Evolutionary conservation across 2,797 vertebrate species (phyloP).

Genomic region (Paguma larvata): DNA sequence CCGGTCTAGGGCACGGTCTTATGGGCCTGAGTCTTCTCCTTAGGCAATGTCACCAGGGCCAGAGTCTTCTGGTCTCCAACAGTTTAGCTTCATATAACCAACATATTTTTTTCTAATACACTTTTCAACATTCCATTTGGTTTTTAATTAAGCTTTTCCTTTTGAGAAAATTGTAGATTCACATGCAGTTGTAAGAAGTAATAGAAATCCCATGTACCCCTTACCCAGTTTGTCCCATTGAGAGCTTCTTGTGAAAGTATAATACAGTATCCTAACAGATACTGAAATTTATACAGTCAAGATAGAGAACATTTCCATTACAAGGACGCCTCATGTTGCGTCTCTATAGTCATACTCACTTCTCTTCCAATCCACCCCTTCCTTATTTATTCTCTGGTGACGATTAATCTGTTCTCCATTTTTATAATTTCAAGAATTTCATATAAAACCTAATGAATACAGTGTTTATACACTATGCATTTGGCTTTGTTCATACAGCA

Average conservation of each 20-base stretch:
- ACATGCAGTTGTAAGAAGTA: background rate
- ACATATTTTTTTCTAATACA: background rate
- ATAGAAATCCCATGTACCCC: background rate
- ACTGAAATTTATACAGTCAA: background rate
- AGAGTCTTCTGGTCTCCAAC: too few species aligned
- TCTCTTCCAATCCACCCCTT: background rate
- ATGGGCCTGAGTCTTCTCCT: too few species aligned
- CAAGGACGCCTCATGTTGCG: background rate
- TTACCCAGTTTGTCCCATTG: background rate
- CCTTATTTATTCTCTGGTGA: background rate
- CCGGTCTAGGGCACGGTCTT: too few species aligned
- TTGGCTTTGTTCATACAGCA: background rate
- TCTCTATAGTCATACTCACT: background rate
- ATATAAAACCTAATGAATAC: background rate
- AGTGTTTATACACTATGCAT: background rate
- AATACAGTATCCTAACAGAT: background rate
- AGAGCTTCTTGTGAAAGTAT: background rate
- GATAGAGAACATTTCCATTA: background rate
- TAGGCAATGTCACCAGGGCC: too few species aligned
- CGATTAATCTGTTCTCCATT: background rate
- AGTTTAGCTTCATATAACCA: background rate
- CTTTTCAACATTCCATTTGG: background rate
- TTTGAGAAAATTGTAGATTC: background rate
- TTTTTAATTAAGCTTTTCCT: constrained; percentile 15
- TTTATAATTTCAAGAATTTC: background rate